A percentile compares a stretch with the other conserved stretches of the same genome.
Evolutionary conservation across 2,888 invertebrate species (phyloP).

Genomic region (Zaprionus lineosus): DNA sequence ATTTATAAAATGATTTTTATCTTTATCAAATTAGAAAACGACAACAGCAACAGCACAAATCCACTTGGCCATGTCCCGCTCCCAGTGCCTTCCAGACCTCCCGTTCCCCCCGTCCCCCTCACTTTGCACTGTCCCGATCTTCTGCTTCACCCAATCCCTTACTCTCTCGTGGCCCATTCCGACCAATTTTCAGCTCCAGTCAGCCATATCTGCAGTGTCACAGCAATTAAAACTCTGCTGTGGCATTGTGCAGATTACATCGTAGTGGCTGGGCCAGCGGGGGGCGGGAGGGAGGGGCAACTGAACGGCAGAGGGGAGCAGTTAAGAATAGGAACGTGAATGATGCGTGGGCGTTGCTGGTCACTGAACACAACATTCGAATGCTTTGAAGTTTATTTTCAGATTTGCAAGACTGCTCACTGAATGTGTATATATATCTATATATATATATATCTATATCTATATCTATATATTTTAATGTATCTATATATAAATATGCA

Average conservation of each 20-base stretch:
- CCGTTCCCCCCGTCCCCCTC: too few relatives aligned
- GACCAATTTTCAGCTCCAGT: constrained; percentile 58
- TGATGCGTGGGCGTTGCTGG: constrained; percentile 38
- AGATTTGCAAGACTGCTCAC: constrained; percentile 46
- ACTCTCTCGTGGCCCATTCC: too few relatives aligned
- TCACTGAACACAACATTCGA: constrained; percentile 63
- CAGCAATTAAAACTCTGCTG: constrained; percentile 73
- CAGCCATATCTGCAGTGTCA: constrained; percentile 68
- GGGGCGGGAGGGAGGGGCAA: constrained; percentile 1
- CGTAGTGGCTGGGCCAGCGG: not conserved
- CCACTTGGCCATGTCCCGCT: not conserved
- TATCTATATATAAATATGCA: too few relatives aligned
- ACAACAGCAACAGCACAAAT: constrained; percentile 53
- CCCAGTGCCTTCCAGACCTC: not conserved
- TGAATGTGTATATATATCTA: constrained; percentile 29
- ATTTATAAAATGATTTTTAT: constrained; percentile 75
- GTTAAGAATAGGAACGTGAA: not conserved
- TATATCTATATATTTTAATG: too few relatives aligned
- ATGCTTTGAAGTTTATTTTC: constrained; percentile 69
- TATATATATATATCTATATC: not conserved
- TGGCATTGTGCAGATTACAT: constrained; percentile 69
- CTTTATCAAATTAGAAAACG: constrained; percentile 75
- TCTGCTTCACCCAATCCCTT: too few relatives aligned
- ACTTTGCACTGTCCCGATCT: too few relatives aligned
- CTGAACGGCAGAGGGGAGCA: not conserved